Base-by-base conservation (phyloP, 2,797 vertebrate species). In the Yasuhikotakia modesta region DNA sequence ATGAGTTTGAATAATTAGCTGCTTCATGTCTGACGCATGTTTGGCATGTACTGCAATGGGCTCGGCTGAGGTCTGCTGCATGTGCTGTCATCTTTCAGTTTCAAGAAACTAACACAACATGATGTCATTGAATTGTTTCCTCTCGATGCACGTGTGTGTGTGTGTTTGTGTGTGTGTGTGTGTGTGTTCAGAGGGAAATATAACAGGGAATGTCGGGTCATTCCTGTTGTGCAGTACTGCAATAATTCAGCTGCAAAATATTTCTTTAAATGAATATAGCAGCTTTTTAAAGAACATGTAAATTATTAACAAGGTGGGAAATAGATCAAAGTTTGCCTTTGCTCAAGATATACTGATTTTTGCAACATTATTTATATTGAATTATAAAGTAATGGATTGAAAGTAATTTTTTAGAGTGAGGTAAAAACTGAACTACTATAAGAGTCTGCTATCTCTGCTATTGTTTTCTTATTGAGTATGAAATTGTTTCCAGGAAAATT, bases 1-100 rank as follows among this genome's bases (percentile, higher is more conserved):
- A 63, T n/a, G 50, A 27, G 30, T 64, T 73, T 50, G 6, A 13
- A 73, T 52, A 27, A 64, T 73, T 32, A 48, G 57, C 24, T 48
- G 21, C 19, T 32, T 61, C 57, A 69, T 35, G 75, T 77, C 53
- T 77, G 43, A 50, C 16, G 43, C 43, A 48, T 24, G 43, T 73
- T 61, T 73, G 19, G 16, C 27, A 32, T 68, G 46, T 17, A 48
- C 16, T 16, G 19, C 16, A 35, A 14, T 21, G 6, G 16, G 8
- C 14, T 65, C 22, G 24, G 32, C 21, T n/a, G 27, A 16, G 61
- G 53, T 13, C 2, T 35, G 10, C 19, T 57, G 35, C 17, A 22
- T 68, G 52, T 45, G 63, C 52, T 50, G 11, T 16, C n/a, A n/a
- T 45, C 19, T 35, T 50, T 13, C 39, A 3, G 55, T 19, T 60